Evolutionary conservation across 2,113 vertebrate genomes (phyloP), one percentile per base, ranked within the genome.

Genomic region (Leucosticte australis): DNA sequence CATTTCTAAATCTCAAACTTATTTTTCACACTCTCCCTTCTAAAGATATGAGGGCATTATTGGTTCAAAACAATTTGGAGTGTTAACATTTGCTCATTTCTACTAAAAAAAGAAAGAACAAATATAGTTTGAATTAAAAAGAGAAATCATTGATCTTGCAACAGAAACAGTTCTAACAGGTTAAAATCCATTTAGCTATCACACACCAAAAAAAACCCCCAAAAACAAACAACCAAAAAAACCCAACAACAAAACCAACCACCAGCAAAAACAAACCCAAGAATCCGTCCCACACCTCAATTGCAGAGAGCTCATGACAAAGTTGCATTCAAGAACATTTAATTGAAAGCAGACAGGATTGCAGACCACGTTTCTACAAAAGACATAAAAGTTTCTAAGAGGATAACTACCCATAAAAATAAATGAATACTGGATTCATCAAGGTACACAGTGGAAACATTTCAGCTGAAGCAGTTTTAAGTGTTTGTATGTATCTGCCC

Each of bases 401-500:
- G 5, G 23, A 7, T n/a, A 88, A 67, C 20, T 78, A 49, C 16
- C 7, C 49, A 11, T 27, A 50, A 47, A 19, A 35, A 77, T 4
- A 16, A 92, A 10, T 9, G 9, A 81, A 74, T 27, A 39, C 26
- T 75, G 55, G 16, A 77, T 67, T 80, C 47, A 70, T 33, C 26
- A 53, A 78, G 33, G 21, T 31, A 39, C 15, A 41, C 12, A 35
- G 42, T 21, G 35, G 13, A 80, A 91, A 42, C 15, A 41, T 31
- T 79, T 16, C 62, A 59, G 47, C 1, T 33, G 33, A 55, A 86
- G 67, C 35, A 85, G 30, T 21, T 19, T 9, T 7, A 17, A 46
- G 18, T 0, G 0, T 65, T 49, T 46, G 60, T 46, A 3, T 5
- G 0, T 3, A 31, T 10, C 15, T 26, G 31, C 27, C 26, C 49